A percentile compares a stretch with the other conserved stretches of the same genome.
phyloP scores from a whole-genome alignment of 1,140 invertebrate species.

The Tribolium castaneum region DNA sequence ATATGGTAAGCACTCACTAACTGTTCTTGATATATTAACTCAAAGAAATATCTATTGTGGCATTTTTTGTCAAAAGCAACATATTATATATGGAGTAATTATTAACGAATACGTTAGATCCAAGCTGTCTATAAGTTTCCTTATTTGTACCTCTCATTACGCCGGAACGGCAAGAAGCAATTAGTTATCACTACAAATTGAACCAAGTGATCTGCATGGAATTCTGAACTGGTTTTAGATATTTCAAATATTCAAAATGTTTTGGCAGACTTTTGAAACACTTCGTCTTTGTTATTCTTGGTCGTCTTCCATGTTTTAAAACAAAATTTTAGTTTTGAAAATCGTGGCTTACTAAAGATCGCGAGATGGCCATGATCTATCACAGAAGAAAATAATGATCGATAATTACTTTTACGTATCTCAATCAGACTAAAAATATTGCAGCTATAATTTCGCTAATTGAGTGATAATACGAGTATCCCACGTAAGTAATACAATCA shows the following conservation, averaged over 20 bases:
- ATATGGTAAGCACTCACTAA: neutral
- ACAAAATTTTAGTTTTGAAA: constrained; percentile 1
- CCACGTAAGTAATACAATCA: constrained; percentile 15
- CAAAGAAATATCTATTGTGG: neutral
- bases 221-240: neutral
- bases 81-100: neutral
- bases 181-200: neutral
- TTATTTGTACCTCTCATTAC: neutral
- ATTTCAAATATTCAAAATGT: neutral
- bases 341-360: neutral
- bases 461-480: constrained; percentile 19
- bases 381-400: neutral
- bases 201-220: too few species aligned
- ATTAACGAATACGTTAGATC: neutral
- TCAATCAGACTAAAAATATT: neutral
- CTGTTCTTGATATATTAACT: neutral
- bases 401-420: neutral
- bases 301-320: neutral
- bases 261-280: constrained; percentile 3
- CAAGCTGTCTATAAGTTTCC: neutral
- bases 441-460: constrained; percentile 11
- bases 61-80: neutral
- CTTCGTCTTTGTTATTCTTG: constrained; percentile 15
- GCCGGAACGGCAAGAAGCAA: neutral
- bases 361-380: neutral